A percentile compares a stretch with the other conserved stretches of the same genome.
phyloP scores from a whole-genome alignment of 2,113 vertebrate species.

The Galeopterus variegatus region DNA sequence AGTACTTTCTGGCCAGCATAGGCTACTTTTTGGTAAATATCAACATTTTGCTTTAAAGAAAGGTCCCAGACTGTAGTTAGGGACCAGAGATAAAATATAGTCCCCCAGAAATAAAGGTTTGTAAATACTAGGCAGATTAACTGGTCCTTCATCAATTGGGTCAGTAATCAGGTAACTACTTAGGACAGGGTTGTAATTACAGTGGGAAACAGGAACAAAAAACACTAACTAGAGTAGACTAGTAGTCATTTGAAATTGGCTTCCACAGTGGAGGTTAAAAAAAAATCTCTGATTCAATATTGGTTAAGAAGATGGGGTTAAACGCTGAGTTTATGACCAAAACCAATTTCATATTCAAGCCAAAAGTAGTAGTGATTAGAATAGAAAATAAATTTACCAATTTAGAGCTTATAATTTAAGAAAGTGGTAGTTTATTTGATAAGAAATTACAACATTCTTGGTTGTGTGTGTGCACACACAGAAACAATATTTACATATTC shows the following conservation, averaged over 20 bases:
- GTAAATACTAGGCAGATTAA: background rate
- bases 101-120: background rate
- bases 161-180: background rate
- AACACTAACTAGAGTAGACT: background rate
- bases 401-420: background rate
- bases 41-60: background rate
- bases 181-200: background rate
- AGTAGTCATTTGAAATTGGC: background rate
- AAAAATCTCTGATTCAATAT: background rate
- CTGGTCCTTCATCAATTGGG: background rate
- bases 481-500: background rate
- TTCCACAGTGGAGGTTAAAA: background rate
- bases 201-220: background rate
- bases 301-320: background rate
- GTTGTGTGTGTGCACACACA: background rate
- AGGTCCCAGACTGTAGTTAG: background rate
- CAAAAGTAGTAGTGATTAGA: background rate
- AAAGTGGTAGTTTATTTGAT: background rate
- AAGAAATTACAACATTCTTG: background rate
- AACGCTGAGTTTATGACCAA: background rate
- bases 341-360: background rate
- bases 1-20: background rate
- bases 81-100: background rate
- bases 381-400: background rate
- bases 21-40: background rate